phyloP scores from a whole-genome alignment of 2,797 vertebrate genomes.

The Crypturellus tataupa region DNA sequence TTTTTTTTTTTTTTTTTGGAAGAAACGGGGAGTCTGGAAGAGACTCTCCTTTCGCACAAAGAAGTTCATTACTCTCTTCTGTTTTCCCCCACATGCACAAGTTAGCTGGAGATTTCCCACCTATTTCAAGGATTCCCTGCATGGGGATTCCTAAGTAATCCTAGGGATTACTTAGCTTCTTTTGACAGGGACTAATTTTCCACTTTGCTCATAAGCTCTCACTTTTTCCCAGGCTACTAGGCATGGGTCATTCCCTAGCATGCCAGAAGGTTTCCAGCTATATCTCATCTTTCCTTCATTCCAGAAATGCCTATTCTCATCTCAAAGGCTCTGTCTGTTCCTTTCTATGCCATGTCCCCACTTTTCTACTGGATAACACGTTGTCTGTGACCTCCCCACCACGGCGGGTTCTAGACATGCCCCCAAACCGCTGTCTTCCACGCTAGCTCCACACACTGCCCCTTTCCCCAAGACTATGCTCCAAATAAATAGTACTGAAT shows the following conservation, averaged over 20 bases:
- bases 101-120: neutral
- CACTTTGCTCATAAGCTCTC: neutral
- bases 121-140: neutral
- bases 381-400: neutral
- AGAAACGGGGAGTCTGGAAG: neutral
- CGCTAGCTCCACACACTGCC: rapidly evolving
- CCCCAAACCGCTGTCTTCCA: neutral
- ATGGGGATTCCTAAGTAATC: neutral
- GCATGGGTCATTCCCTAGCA: neutral
- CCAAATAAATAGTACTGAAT: rapidly evolving
- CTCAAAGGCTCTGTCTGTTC: neutral
- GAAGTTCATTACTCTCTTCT: neutral
- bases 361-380: neutral
- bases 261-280: neutral
- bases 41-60: neutral
- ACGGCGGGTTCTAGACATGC: neutral
- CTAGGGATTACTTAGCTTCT: neutral
- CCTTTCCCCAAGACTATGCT: rapidly evolving
- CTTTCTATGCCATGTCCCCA: neutral
- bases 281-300: neutral
- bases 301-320: neutral
- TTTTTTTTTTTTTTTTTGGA: neutral
- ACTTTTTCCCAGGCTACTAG: neutral
- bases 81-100: neutral
- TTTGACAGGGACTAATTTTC: neutral